Evolutionary conservation across 2,797 vertebrate species (phyloP).

Genomic region (Argya squamiceps): DNA sequence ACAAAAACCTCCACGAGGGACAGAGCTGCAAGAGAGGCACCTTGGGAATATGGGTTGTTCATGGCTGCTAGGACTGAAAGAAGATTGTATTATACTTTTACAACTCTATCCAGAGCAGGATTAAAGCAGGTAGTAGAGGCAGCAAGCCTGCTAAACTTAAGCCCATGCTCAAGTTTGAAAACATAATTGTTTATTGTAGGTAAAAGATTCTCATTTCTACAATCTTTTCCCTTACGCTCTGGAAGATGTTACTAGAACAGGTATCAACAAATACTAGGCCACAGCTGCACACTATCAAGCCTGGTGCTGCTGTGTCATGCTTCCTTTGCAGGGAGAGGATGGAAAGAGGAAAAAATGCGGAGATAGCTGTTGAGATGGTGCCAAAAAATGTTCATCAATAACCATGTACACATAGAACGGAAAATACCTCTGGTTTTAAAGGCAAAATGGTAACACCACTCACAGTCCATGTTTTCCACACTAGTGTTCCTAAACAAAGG

Average conservation of each 20-base stretch:
- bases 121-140: not conserved
- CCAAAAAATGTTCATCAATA: not conserved
- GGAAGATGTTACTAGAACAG: not conserved
- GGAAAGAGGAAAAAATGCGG: not conserved
- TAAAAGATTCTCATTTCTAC: not conserved
- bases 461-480: not conserved
- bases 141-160: not conserved
- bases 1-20: not conserved
- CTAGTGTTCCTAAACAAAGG: not conserved
- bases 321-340: not conserved
- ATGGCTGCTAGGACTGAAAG: not conserved
- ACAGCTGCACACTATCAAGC: rapidly evolving
- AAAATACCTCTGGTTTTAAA: not conserved
- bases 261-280: not conserved
- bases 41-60: not conserved
- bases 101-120: not conserved
- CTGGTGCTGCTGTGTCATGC: rapidly evolving
- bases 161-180: not conserved
- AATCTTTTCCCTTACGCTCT: not conserved
- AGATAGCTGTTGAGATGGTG: not conserved
- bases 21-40: not conserved
- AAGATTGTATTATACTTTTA: not conserved
- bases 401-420: not conserved
- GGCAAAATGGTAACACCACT: not conserved
- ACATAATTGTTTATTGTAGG: not conserved